Conservation (phyloP, 2,888 invertebrate genomes). For the Pecten maximus region DNA sequence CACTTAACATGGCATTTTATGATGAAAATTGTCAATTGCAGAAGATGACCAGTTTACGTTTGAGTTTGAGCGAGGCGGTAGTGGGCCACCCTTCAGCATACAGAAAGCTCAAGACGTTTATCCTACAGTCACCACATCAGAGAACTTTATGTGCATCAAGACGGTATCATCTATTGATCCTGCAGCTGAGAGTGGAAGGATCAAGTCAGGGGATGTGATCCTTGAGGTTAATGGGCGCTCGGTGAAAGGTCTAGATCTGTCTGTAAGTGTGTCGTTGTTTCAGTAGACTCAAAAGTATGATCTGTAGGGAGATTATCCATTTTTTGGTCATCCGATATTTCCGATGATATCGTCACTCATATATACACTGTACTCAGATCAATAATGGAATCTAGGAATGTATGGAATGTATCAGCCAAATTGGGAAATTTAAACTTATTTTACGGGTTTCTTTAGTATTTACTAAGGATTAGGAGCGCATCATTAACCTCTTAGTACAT, state of each 20-base stretch:
- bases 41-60: constrained; percentile 92
- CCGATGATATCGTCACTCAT: no score
- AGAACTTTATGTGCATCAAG: constrained; percentile 90
- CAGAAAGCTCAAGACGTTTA: constrained; percentile 84
- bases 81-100: constrained; percentile 92
- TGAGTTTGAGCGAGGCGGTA: constrained; percentile 89
- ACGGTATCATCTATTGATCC: constrained; percentile 92
- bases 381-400: no score
- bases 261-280: constrained; percentile 86
- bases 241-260: constrained; percentile 91
- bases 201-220: constrained; percentile 91
- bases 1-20: not conserved
- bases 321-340: no score
- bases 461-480: no score
- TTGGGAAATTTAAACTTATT: no score
- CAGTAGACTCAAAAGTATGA: no score
- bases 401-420: no score
- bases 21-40: constrained; percentile 80
- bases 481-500: no score
- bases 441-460: no score
- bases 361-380: no score
- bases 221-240: constrained; percentile 91
- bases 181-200: constrained; percentile 90
- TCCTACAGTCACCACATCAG: constrained; percentile 79
- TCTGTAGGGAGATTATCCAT: no score